Evolutionary conservation across 2,113 vertebrate genomes (phyloP).

Genomic region (Campylorhamphus procurvoides): DNA sequence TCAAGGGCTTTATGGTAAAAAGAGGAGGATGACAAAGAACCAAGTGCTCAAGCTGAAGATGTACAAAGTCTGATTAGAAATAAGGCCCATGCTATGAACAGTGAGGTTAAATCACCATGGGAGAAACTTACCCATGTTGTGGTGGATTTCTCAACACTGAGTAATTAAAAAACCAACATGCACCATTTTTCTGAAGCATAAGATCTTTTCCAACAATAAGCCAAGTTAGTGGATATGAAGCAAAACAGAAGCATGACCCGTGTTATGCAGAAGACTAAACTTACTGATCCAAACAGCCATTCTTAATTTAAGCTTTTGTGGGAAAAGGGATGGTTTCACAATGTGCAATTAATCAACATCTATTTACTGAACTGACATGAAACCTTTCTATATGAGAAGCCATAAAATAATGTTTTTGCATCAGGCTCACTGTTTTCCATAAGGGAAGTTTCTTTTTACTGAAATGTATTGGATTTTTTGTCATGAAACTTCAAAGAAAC

Average conservation of each 20-base stretch:
- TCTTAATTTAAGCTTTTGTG: slow-evolving; percentile 12
- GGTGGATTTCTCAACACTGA: neutral
- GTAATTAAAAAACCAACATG: neutral
- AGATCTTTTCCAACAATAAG: neutral
- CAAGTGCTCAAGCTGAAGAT: neutral
- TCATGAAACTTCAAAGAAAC: neutral
- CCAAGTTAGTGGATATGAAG: neutral
- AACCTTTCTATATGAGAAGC: neutral
- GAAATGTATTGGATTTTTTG: neutral
- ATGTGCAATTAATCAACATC: slow-evolving; percentile 1
- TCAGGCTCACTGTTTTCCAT: neutral
- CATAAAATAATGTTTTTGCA: neutral
- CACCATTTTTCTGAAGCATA: neutral
- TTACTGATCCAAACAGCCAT: slow-evolving; percentile 21
- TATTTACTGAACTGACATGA: neutral
- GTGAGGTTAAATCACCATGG: neutral
- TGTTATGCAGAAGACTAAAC: neutral
- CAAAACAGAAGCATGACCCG: neutral
- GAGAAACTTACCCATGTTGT: neutral
- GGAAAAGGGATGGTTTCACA: neutral
- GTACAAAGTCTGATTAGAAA: neutral
- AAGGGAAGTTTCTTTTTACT: neutral
- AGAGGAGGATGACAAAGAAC: neutral
- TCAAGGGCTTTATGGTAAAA: neutral
- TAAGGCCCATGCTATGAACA: neutral